Evolutionary conservation across 2,113 vertebrate species (phyloP), one percentile per base, ranked within the genome.

Genomic region (Baryphthengus martii): DNA sequence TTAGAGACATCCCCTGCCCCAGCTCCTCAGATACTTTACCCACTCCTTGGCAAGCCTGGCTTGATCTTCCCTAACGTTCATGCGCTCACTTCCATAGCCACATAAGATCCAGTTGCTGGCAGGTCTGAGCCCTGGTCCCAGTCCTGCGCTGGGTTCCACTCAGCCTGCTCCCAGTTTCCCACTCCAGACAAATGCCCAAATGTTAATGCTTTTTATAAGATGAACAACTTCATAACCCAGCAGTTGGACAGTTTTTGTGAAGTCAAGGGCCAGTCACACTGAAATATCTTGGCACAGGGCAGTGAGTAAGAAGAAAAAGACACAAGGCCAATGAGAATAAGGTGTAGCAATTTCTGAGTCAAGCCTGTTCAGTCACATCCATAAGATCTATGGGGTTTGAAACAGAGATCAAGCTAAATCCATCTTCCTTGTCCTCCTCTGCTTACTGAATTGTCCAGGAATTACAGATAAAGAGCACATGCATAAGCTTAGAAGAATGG

Each of bases 41-140:
- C 25, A 11, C 45, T 74, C 20, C 17, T 5, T 1, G 3, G 5
- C 0, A 4, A 78, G 35, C 35, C 9, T 3, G 2, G 6, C 6
- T 37, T 58, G 15, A 25, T 45, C 25, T 28, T 47, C 13, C 6
- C 37, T 52, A 40, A 13, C 2, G 2, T 33, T 65, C n/a, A 33
- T 18, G 39, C 1, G 0, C 11, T 79, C 29, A 35, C 28, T 40
- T 47, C 23, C 28, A 49, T 17, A 7, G 1, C 14, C 1, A 2
- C 8, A 2, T 23, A 25, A 3, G 4, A 29, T 49, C 45, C 24
- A 39, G 17, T 16, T 11, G 2, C 23, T 82, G 39, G 9, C 29
- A 80, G 4, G 28, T 85, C 49, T 45, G 68, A 80, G 11, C 31
- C 50, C 53, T 59, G 13, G n/a, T 59, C n/a, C 44, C 26, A 49